Conservation (phyloP, 2,888 invertebrate genomes). For the Antheraea assamensis region DNA sequence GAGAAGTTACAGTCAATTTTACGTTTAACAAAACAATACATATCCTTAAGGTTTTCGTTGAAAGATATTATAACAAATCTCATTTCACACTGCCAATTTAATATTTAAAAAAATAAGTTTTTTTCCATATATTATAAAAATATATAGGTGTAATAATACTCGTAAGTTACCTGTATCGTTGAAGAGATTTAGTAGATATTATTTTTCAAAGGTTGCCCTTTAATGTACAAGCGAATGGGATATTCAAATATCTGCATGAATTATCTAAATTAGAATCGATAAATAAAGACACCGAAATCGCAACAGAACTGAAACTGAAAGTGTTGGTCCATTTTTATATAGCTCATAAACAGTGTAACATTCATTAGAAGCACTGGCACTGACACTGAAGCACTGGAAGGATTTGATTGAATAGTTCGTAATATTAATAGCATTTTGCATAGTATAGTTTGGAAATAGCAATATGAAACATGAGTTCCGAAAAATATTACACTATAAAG, state of each 20-base stretch:
- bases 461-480: too few relatives aligned
- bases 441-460: too few relatives aligned
- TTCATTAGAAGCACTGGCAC: too few relatives aligned
- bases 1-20: background rate
- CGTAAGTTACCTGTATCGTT: constrained; percentile 58
- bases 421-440: too few relatives aligned
- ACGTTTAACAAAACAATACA: background rate
- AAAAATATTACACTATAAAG: too few relatives aligned
- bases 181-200: constrained; percentile 21
- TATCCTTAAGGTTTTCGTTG: constrained; percentile 58
- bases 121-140: constrained; percentile 24
- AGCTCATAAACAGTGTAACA: too few relatives aligned
- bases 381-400: too few relatives aligned
- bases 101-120: constrained; percentile 27
- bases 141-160: constrained; percentile 40
- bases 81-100: constrained; percentile 57
- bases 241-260: background rate
- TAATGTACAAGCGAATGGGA: constrained; percentile 27
- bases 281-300: background rate
- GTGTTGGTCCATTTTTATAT: too few relatives aligned
- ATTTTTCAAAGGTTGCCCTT: constrained; percentile 62
- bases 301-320: background rate
- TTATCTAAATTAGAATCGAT: background rate
- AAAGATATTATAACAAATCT: constrained; percentile 25
- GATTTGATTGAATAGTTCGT: too few relatives aligned